These are phyloP conservation scores for Laticauda laticaudata DNA, from an alignment of 2,113 vertebrate species.

Conservation along the genomic window DNA sequence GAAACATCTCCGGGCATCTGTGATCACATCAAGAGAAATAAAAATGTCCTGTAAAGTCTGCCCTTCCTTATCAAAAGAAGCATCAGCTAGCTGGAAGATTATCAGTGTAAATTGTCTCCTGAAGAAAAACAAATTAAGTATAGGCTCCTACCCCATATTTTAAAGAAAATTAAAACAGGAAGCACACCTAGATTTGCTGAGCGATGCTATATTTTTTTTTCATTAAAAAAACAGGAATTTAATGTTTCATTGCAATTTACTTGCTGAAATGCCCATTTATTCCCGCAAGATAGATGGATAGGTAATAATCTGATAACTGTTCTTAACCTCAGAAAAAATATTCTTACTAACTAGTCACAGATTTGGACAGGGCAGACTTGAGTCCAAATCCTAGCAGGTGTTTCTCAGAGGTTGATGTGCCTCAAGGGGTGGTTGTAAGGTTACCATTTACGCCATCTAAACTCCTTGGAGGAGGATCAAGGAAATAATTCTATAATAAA, in stretches of 20 bases:
- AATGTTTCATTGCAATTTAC: neutral
- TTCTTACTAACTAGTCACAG: neutral
- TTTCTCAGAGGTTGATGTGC: neutral
- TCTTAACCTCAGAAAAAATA: neutral
- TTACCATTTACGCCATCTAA: neutral
- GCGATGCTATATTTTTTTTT: neutral
- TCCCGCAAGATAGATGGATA: neutral
- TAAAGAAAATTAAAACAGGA: neutral
- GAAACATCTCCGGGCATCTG: neutral
- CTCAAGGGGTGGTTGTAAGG: neutral
- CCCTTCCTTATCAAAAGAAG: neutral
- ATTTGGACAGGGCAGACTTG: neutral
- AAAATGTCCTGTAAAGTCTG: neutral
- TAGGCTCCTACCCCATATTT: neutral
- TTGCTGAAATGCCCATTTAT: neutral
- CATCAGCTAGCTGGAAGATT: neutral
- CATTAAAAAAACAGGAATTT: neutral
- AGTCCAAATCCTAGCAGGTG: neutral
- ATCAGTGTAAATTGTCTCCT: neutral
- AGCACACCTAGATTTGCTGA: neutral
- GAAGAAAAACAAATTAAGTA: neutral
- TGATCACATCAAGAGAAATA: neutral
- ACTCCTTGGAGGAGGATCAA: neutral
- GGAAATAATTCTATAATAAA: neutral
- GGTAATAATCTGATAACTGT: neutral